Base-by-base conservation (phyloP, 2,113 vertebrate genomes). In the Pollachius pollachius region DNA sequence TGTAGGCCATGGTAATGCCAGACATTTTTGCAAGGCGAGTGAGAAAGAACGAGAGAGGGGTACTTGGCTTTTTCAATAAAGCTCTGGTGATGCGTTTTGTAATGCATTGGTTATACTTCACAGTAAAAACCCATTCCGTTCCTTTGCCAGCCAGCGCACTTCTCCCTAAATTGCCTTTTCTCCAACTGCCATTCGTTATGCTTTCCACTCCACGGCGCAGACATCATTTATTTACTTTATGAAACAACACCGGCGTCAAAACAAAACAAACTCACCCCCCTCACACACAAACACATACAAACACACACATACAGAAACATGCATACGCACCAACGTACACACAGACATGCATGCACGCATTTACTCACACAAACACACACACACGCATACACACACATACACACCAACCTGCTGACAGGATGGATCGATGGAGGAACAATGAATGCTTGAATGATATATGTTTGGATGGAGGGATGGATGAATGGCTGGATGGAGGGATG, bases 21-120 rank as follows among this genome's bases (percentile, higher is more conserved):
- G 83, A 81, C 85, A 82, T 88, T 89, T 90, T 89, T 84, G 80
- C 77, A 75, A 52, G 30, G 59, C 16, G 62, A 15, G 17, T 2
- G 64, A 21, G 62, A 15, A n/a, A 72, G 72, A 70, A 75, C 73
- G 80, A 69, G 81, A 37, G 77, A 69, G 76, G 77, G 80, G 68
- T 76, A 79, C 82, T 88, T 90, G 88, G 83, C 84, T 90, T 91
- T 91, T 92, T 90, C 87, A 90, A 87, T 88, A 90, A 91, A 89
- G 85, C 86, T 87, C 76, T 85, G 77, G 77, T 90, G 89, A 92
- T 90, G 87, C 85, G 86, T 90, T 92, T 90, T 86, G 88, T 91
- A 92, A 92, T 92, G 91, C 89, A 91, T 91, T 90, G 88, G 90
- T 90, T 91, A 91, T 88, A 91, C 90, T 90, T 89, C 87, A 90